Evolutionary conservation across 2,113 vertebrate species (phyloP).

Genomic region (Sterna hirundo): DNA sequence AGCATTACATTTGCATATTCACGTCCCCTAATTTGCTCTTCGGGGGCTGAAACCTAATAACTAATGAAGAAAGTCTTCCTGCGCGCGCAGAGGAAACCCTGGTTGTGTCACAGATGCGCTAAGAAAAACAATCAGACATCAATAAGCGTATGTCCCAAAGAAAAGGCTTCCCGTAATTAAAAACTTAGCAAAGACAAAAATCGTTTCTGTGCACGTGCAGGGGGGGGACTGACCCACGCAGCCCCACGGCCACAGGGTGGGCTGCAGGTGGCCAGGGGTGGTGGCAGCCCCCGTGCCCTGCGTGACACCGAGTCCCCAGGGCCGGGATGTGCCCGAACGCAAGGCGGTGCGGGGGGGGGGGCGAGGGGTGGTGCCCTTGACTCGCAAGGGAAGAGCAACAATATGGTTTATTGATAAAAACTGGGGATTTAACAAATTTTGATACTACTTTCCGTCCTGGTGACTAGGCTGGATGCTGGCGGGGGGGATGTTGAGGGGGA

Average conservation of each 20-base stretch:
- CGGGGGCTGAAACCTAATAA: background rate
- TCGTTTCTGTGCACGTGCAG: background rate
- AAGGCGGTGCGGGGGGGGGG: background rate
- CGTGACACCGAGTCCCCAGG: accelerated
- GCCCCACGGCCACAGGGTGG: background rate
- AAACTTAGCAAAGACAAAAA: background rate
- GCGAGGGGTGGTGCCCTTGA: background rate
- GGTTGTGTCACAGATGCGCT: background rate
- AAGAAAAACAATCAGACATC: background rate
- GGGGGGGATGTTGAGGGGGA: background rate
- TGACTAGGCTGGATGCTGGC: background rate
- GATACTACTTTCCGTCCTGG: background rate
- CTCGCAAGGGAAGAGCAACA: background rate
- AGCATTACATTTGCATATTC: slow-evolving; percentile 50
- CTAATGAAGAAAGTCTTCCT: slow-evolving; percentile 35
- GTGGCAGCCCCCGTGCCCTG: background rate
- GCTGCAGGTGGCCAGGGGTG: background rate
- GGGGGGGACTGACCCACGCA: background rate
- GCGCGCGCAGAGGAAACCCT: background rate
- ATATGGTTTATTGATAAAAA: background rate
- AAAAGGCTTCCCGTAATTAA: background rate
- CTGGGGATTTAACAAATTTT: background rate
- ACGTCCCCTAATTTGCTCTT: slow-evolving; percentile 52
- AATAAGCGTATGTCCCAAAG: background rate
- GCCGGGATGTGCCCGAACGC: background rate